Evolutionary conservation across 2,113 vertebrate species (phyloP).

Genomic region (Grus americana): DNA sequence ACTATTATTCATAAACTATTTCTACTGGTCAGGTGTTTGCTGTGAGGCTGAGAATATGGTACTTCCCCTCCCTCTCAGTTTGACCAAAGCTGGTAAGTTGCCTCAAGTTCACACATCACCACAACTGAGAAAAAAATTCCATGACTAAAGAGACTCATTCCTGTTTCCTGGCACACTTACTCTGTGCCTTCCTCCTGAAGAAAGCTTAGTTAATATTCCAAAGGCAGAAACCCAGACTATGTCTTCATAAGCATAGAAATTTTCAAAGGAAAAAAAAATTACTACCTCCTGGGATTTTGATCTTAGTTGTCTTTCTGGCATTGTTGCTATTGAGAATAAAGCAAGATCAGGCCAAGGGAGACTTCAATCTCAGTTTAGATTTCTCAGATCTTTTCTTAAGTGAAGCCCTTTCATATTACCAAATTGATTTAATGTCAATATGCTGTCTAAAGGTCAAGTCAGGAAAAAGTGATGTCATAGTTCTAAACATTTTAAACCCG

Average conservation of each 20-base stretch:
- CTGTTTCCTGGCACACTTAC: neutral
- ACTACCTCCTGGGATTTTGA: neutral
- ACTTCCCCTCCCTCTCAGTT: neutral
- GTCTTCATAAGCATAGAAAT: neutral
- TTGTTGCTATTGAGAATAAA: neutral
- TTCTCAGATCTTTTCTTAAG: conserved; percentile 2
- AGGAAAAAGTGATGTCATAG: neutral
- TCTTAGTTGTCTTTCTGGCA: neutral
- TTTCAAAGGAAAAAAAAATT: neutral
- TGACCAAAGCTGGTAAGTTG: neutral
- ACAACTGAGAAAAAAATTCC: neutral
- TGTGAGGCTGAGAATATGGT: neutral
- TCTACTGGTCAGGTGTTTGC: conserved; percentile 31
- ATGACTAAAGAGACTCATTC: neutral
- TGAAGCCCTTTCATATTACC: neutral
- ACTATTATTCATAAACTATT: conserved; percentile 52
- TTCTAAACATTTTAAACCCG: neutral
- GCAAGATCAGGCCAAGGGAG: neutral
- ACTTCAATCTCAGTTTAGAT: neutral
- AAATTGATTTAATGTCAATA: conserved; percentile 26
- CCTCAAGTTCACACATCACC: neutral
- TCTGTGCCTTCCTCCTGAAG: neutral
- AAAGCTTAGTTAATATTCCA: conserved; percentile 9
- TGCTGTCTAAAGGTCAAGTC: neutral
- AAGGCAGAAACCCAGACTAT: neutral